Conservation (phyloP, 2,888 invertebrate species). For the Prosapia bicincta region DNA sequence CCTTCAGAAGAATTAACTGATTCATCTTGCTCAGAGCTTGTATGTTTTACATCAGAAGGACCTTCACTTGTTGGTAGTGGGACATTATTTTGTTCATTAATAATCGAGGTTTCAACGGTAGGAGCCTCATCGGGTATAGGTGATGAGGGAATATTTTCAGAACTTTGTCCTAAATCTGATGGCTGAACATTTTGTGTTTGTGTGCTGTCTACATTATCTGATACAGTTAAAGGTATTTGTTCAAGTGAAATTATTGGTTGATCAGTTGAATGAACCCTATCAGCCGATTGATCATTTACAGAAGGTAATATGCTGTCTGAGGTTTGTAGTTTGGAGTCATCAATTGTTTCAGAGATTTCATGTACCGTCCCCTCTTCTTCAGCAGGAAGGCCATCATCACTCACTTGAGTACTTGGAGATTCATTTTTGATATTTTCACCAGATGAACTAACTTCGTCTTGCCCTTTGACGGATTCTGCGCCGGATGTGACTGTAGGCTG, state of each 20-base stretch:
- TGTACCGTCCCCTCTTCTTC: not conserved
- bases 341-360: not conserved
- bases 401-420: not conserved
- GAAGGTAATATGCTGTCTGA: not conserved
- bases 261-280: constrained; percentile 4
- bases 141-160: not conserved
- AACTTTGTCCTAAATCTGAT: not conserved
- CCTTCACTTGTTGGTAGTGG: not conserved
- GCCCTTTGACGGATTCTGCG: not conserved
- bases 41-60: not conserved
- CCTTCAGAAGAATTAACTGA: not conserved
- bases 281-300: not conserved
- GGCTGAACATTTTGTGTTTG: not conserved
- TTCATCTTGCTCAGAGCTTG: not conserved
- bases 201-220: no score
- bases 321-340: not conserved
- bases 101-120: not conserved
- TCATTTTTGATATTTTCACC: not conserved
- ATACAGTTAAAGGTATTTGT: not conserved
- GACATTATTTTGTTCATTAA: not conserved
- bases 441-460: not conserved
- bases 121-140: not conserved
- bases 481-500: not conserved
- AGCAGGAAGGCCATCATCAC: not conserved
- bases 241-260: not conserved